Conservation (phyloP, 2,113 vertebrate species). For the Arvicanthis niloticus region DNA sequence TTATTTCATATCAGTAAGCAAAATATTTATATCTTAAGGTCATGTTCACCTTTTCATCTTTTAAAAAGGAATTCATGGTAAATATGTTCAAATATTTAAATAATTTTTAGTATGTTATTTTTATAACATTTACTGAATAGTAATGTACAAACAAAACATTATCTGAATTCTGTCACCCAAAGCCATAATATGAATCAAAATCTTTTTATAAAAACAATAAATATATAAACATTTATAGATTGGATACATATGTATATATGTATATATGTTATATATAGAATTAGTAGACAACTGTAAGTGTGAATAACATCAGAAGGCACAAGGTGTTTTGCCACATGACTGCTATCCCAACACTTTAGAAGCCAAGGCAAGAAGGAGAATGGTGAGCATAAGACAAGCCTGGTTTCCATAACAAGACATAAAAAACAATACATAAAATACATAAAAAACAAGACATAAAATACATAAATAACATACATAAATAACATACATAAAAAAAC, state of each 20-base stretch:
- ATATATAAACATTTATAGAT: background rate
- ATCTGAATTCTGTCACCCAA: background rate
- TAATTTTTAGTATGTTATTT: background rate
- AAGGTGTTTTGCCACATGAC: too few species aligned
- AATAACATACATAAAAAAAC: too few species aligned
- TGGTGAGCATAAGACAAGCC: background rate
- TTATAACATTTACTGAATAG: slow-evolving; percentile 5
- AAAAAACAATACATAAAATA: too few species aligned
- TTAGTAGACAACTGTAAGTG: background rate
- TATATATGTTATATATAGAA: background rate
- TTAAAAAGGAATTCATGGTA: slow-evolving; percentile 8
- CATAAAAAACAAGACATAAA: too few species aligned
- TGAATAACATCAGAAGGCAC: background rate
- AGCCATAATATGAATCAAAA: slow-evolving; percentile 42
- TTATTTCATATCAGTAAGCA: background rate
- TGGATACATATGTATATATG: background rate
- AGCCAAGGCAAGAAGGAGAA: background rate
- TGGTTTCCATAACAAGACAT: too few species aligned
- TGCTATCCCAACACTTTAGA: too few species aligned
- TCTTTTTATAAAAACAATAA: slow-evolving; percentile 20
- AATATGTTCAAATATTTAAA: slow-evolving; percentile 5
- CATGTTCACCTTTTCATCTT: background rate
- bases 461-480: too few species aligned
- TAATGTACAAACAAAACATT: background rate
- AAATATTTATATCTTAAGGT: slow-evolving; percentile 9